A percentile compares a stretch with the other conserved stretches of the same genome.
phyloP scores from a whole-genome alignment of 2,888 invertebrate species.

The Drosophila atripex region DNA sequence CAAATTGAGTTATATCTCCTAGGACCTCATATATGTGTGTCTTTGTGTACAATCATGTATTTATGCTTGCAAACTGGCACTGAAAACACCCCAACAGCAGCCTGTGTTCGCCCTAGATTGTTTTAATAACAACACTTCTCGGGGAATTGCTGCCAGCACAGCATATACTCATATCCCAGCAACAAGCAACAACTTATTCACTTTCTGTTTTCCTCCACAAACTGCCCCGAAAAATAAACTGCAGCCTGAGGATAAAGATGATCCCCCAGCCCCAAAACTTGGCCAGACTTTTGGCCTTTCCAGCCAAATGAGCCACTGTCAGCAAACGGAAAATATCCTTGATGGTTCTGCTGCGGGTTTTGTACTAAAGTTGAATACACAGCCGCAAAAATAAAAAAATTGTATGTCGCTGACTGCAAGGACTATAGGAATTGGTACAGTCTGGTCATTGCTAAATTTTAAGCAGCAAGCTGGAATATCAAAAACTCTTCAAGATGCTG shows the following conservation, averaged over 20 bases:
- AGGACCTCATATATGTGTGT: slow-evolving; percentile 13
- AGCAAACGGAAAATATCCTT: slow-evolving; percentile 57
- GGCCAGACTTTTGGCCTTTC: slow-evolving; percentile 33
- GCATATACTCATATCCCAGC: slow-evolving; percentile 52
- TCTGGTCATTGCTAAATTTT: slow-evolving; percentile 36
- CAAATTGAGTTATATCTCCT: slow-evolving; percentile 62
- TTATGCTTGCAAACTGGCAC: slow-evolving; percentile 45
- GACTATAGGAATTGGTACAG: too few species aligned
- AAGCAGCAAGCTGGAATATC: slow-evolving; percentile 10
- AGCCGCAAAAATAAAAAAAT: slow-evolving; percentile 74
- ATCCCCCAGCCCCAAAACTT: slow-evolving; percentile 20
- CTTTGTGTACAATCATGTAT: slow-evolving; percentile 6
- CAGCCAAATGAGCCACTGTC: slow-evolving; percentile 75
- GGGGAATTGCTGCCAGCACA: slow-evolving; percentile 57
- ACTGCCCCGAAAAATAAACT: slow-evolving; percentile 68
- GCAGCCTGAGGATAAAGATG: slow-evolving; percentile 56
- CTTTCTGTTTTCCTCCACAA: slow-evolving; percentile 70
- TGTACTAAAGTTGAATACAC: slow-evolving; percentile 59
- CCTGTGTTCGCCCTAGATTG: slow-evolving; percentile 29
- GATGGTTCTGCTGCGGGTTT: slow-evolving; percentile 37
- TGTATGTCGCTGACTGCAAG: slow-evolving; percentile 63
- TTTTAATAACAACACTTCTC: slow-evolving; percentile 27
- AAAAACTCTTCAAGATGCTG: slow-evolving; percentile 20
- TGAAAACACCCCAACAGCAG: slow-evolving; percentile 27
- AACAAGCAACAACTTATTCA: slow-evolving; percentile 72